Evolutionary conservation across 1,140 invertebrate genomes (phyloP).

Genomic region (Zaprionus vittiger): DNA sequence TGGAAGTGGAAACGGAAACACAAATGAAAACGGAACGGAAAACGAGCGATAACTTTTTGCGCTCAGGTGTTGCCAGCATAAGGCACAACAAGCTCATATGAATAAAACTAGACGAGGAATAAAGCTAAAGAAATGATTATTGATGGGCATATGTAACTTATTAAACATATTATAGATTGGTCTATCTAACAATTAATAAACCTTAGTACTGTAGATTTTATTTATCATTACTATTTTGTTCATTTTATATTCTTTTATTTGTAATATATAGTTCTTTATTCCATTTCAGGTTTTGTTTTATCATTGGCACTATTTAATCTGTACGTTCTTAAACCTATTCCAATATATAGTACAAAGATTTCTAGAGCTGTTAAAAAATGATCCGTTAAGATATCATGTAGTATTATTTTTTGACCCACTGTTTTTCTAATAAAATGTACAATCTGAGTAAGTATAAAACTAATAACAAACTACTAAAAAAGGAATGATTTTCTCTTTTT

Average conservation of each 20-base stretch:
- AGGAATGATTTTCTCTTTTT: background rate
- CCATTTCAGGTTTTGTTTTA: too few relatives aligned
- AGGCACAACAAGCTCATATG: slow-evolving; percentile 59
- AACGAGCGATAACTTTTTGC: slow-evolving; percentile 21
- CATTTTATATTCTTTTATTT: background rate
- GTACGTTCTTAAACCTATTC: too few relatives aligned
- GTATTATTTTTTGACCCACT: too few relatives aligned
- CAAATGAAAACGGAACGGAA: slow-evolving; percentile 4
- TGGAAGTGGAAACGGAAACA: slow-evolving; percentile 11
- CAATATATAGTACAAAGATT: too few relatives aligned
- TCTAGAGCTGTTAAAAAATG: too few relatives aligned
- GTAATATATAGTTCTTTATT: background rate
- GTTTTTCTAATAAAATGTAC: background rate
- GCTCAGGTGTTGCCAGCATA: slow-evolving; percentile 65
- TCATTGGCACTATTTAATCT: too few relatives aligned
- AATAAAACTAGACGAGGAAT: slow-evolving; percentile 29
- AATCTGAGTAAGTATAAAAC: background rate
- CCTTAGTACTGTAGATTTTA: background rate
- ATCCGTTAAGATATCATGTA: too few relatives aligned
- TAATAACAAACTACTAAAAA: background rate
- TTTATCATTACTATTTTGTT: background rate
- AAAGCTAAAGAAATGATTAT: background rate
- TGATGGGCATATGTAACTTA: background rate
- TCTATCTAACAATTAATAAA: background rate
- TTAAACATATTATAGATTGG: background rate